Base-by-base conservation (phyloP, 2,797 vertebrate genomes). In the Eleutherodactylus coqui region DNA sequence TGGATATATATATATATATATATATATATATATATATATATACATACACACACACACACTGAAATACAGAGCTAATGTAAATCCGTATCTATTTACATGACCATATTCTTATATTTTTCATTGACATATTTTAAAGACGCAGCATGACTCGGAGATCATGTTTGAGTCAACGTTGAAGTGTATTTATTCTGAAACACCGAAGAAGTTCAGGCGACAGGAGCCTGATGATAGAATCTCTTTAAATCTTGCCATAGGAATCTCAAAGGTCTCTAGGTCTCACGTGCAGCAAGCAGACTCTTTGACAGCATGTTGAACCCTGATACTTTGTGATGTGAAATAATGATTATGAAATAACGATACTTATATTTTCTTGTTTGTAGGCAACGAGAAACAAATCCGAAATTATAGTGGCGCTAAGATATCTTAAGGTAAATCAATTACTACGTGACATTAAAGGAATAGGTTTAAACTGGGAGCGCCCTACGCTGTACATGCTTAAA, bases 361-460 rank as follows among this genome's bases (percentile, higher is more conserved):
- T 41, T n/a, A n/a, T 24, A 0, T 13, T 41, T 70, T n/a, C 1
- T 7, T 58, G 19, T 75, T 75, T 47, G 5, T 75, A 83, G 82
- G 5, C n/a, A 34, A 32, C 17, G 36, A 75, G 19, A 58, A 62
- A 47, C 27, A 83, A 83, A 75, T 1, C 1, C 1, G 82, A 83
- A 60, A 38, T 83, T 34, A 0, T 83, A 16, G 49, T 27, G 38
- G 27, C 70, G 14, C 2, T 75, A 55, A 47, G 11, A 19, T 11
- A 47, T 3, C 53, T 83, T 17, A 62, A 32, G 82, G 82, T 83
- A 75, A 75, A 58, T 75, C 27, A 36, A 10, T 80, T 73, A n/a
- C 41, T 13, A 45, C 27, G 41, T n/a, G 10, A 72, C 19, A 60
- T 27, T 13, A 36, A 34, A 16, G 11, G 0, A n/a, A 17, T 14